Conservation (phyloP, 92 coral and sea anemone genomes). For the Epizoanthus stellaris region DNA sequence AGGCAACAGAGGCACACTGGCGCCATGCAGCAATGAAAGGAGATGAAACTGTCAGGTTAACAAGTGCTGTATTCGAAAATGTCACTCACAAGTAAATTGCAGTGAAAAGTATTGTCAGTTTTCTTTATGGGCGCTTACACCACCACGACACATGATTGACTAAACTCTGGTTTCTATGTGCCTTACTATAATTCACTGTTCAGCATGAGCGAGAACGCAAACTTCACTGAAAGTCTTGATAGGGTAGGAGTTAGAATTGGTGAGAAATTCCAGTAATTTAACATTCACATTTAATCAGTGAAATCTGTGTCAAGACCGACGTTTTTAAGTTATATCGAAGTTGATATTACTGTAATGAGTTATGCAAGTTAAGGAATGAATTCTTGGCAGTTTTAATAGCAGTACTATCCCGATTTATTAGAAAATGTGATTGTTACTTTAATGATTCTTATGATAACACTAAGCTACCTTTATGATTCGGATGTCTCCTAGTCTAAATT, state of each 20-base stretch:
- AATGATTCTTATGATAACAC: too few species aligned
- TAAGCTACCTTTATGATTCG: too few species aligned
- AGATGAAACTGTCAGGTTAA: slow-evolving; percentile 1
- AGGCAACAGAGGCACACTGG: background rate
- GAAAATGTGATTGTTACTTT: too few species aligned
- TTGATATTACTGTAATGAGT: background rate
- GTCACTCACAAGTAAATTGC: slow-evolving; percentile 1
- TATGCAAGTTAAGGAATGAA: slow-evolving; percentile 1
- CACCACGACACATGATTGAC: slow-evolving; percentile 3
- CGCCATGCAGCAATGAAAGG: slow-evolving; percentile 16
- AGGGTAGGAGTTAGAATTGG: slow-evolving; percentile 34
- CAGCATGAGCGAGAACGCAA: too few species aligned
- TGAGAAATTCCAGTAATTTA: slow-evolving; percentile 3
- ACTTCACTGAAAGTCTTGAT: background rate
- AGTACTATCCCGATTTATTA: too few species aligned
- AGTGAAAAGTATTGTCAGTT: slow-evolving; percentile 20
- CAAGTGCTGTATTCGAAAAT: slow-evolving; percentile 19
- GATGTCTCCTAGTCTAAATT: too few species aligned
- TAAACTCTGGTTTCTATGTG: background rate
- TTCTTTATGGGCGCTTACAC: background rate
- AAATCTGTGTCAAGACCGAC: background rate
- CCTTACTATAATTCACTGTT: background rate
- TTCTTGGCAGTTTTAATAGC: background rate
- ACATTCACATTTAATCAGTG: slow-evolving; percentile 1
- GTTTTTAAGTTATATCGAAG: background rate